These are phyloP conservation scores for Psilopsiagon aurifrons DNA, from an alignment of 2,113 vertebrate genomes.

Conservation along the genomic window DNA sequence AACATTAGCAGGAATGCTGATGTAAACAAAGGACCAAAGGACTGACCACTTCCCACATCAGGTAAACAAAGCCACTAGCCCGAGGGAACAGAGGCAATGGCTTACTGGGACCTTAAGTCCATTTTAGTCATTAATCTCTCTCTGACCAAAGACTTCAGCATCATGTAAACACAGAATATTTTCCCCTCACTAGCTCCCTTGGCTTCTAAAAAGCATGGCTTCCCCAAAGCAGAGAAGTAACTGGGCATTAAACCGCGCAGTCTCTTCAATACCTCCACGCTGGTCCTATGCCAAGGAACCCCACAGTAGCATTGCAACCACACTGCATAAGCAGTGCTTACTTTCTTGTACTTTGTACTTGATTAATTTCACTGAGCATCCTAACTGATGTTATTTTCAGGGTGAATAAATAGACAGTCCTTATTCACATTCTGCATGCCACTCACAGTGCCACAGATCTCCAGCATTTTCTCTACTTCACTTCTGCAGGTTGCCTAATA, in stretches of 20 bases:
- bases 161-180: not conserved
- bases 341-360: not conserved
- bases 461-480: not conserved
- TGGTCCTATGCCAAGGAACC: not conserved
- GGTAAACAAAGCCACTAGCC: not conserved
- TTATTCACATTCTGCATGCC: not conserved
- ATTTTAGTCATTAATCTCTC: constrained; percentile 7
- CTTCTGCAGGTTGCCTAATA: not conserved
- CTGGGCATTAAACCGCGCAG: not conserved
- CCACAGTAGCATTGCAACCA: not conserved
- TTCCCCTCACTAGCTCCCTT: not conserved
- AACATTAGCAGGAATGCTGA: not conserved
- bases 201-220: not conserved
- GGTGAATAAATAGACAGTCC: not conserved
- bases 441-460: not conserved
- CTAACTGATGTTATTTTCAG: not conserved
- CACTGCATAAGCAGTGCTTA: not conserved
- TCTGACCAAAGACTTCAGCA: not conserved
- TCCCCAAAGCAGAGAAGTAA: not conserved
- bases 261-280: not conserved
- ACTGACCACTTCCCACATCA: not conserved
- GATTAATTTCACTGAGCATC: not conserved
- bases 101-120: not conserved
- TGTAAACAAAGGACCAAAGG: not conserved
- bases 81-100: not conserved